Conservation (phyloP, 2,797 vertebrate species). For the Pseudomugil tenellus region DNA sequence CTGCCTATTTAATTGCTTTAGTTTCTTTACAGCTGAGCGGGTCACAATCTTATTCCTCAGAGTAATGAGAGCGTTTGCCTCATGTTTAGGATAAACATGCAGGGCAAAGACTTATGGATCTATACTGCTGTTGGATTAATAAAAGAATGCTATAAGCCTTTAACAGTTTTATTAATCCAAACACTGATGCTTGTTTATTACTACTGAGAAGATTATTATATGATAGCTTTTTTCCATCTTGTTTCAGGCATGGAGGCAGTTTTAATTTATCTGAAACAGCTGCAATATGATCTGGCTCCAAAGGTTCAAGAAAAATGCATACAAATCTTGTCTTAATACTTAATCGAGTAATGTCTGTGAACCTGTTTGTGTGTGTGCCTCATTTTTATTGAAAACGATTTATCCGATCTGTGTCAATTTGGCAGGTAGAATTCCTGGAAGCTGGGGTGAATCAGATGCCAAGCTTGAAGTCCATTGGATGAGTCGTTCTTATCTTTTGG, state of each 20-base stretch:
- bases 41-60: slow-evolving; percentile 3
- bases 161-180: slow-evolving; percentile 10
- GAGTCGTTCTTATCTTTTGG: neutral
- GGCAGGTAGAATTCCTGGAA: neutral
- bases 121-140: neutral
- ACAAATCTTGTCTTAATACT: neutral
- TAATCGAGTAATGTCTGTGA: neutral
- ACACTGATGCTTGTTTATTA: neutral
- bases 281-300: too few relatives aligned
- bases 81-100: neutral
- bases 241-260: neutral
- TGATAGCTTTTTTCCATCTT: neutral
- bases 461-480: neutral
- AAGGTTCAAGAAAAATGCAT: neutral
- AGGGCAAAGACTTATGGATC: neutral
- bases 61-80: neutral
- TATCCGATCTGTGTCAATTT: neutral
- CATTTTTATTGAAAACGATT: neutral
- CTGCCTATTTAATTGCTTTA: slow-evolving; percentile 11
- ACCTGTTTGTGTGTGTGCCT: neutral
- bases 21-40: slow-evolving; percentile 21
- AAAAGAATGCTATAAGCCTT: neutral
- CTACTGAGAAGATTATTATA: neutral
- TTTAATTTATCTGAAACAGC: neutral
- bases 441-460: neutral